These are phyloP conservation scores for Coracopsis vasa DNA, from an alignment of 2,113 vertebrate species.

Conservation along the genomic window DNA sequence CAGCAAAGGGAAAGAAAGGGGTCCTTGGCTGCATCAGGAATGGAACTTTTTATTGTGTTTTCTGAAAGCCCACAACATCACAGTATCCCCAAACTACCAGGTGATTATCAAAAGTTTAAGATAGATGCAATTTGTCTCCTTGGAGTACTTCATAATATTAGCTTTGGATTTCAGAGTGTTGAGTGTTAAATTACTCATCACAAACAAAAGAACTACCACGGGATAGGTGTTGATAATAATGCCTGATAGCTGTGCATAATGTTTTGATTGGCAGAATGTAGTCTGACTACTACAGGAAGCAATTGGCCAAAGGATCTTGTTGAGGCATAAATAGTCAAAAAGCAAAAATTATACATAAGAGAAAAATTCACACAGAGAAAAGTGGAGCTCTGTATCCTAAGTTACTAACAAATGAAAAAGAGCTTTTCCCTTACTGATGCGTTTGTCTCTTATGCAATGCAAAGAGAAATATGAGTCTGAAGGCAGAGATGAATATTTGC, in stretches of 20 bases:
- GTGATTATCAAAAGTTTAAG: not conserved
- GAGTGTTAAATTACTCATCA: constrained; percentile 57
- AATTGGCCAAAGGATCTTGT: constrained; percentile 35
- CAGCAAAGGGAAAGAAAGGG: not conserved
- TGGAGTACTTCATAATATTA: constrained; percentile 40
- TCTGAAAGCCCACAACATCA: not conserved
- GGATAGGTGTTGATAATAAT: constrained; percentile 61
- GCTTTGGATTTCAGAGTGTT: constrained; percentile 28
- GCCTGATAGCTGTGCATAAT: constrained; percentile 38
- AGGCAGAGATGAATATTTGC: not conserved
- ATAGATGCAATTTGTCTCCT: constrained; percentile 1
- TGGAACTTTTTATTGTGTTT: not conserved
- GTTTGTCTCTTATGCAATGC: not conserved
- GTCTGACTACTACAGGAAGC: constrained; percentile 42
- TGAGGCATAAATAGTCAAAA: constrained; percentile 7
- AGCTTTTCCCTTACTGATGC: not conserved
- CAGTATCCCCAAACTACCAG: not conserved
- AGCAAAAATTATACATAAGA: not conserved
- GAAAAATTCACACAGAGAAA: not conserved
- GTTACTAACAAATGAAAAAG: not conserved
- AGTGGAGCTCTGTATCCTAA: not conserved
- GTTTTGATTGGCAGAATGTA: constrained; percentile 36
- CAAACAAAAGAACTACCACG: constrained; percentile 36
- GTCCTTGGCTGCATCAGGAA: not conserved
- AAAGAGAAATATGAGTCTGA: not conserved